Percentiles rank a stretch among this genome's conserved stretches.
Evolutionary conservation across 2,888 invertebrate genomes (phyloP).

Genomic region (Tethea ocularis): DNA sequence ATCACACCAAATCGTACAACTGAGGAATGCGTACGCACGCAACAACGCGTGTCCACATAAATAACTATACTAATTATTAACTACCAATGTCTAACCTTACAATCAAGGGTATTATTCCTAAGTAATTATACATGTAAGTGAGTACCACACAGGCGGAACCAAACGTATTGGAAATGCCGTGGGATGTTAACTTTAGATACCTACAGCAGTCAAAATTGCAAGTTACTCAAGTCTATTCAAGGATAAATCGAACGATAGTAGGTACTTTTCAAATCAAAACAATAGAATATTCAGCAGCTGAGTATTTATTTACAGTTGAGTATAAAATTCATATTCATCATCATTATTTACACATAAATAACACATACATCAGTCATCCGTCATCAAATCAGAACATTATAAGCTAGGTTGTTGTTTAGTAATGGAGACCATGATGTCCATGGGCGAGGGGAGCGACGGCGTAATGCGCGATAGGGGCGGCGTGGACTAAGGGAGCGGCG

Average conservation of each 20-base stretch:
- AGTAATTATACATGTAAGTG: conserved; percentile 37
- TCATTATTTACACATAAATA: conserved; percentile 81
- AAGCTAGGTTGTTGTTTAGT: conserved; percentile 67
- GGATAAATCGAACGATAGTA: conserved; percentile 1
- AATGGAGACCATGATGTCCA: conserved; percentile 73
- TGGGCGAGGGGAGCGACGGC: conserved; percentile 58
- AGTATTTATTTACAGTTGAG: conserved; percentile 78
- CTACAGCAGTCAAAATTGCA: not conserved
- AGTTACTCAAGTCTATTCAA: not conserved
- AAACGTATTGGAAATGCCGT: conserved; percentile 12
- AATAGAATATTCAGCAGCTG: conserved; percentile 70
- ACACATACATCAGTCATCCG: conserved; percentile 79
- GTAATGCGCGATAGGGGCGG: conserved; percentile 56
- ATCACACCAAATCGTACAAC: conserved; percentile 55
- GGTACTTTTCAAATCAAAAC: conserved; percentile 28
- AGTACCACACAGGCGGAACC: conserved; percentile 25
- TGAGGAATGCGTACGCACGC: conserved; percentile 55
- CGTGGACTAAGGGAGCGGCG: conserved; percentile 60
- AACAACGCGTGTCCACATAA: conserved; percentile 58
- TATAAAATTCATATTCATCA: conserved; percentile 55
- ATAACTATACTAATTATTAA: conserved; percentile 62
- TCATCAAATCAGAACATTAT: conserved; percentile 57
- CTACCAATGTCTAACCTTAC: conserved; percentile 53
- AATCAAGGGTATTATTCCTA: conserved; percentile 60
- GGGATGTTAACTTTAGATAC: conserved; percentile 2